These are phyloP conservation scores for Dromaius novaehollandiae DNA, from an alignment of 2,113 vertebrate genomes.

Conservation along the genomic window DNA sequence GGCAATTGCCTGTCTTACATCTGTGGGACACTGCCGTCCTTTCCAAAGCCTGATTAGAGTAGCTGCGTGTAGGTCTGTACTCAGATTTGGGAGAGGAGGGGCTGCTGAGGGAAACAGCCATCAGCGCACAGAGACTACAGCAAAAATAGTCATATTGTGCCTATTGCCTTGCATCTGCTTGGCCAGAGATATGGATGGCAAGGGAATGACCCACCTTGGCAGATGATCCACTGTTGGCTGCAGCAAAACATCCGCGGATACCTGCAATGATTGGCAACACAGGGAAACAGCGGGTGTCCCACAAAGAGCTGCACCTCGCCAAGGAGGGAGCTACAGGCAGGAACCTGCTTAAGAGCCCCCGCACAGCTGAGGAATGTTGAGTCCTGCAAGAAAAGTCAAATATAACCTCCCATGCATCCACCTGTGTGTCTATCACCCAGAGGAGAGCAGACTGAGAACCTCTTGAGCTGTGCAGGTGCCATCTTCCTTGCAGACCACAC, in stretches of 20 bases:
- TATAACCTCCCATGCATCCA: fast-evolving
- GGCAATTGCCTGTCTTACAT: neutral
- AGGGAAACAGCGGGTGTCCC: neutral
- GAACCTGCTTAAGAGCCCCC: neutral
- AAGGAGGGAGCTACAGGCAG: neutral
- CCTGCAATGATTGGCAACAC: neutral
- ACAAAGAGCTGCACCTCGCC: neutral
- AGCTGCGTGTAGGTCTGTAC: neutral
- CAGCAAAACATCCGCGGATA: neutral
- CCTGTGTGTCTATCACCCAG: neutral
- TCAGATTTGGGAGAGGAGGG: neutral
- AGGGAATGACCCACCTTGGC: neutral
- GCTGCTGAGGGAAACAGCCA: neutral
- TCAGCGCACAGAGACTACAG: neutral
- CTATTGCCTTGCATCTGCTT: neutral
- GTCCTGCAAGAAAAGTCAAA: neutral
- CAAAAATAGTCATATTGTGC: neutral
- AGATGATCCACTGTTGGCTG: neutral
- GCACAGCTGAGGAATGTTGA: fast-evolving
- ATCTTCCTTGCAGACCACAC: neutral
- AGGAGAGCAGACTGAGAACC: neutral
- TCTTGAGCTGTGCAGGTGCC: fast-evolving
- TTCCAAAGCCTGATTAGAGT: neutral
- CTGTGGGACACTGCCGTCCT: neutral
- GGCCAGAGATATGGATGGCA: neutral